Evolutionary conservation across 2,797 vertebrate species (phyloP), one percentile per base, ranked within the genome.

Genomic region (Pempheris klunzingeri): DNA sequence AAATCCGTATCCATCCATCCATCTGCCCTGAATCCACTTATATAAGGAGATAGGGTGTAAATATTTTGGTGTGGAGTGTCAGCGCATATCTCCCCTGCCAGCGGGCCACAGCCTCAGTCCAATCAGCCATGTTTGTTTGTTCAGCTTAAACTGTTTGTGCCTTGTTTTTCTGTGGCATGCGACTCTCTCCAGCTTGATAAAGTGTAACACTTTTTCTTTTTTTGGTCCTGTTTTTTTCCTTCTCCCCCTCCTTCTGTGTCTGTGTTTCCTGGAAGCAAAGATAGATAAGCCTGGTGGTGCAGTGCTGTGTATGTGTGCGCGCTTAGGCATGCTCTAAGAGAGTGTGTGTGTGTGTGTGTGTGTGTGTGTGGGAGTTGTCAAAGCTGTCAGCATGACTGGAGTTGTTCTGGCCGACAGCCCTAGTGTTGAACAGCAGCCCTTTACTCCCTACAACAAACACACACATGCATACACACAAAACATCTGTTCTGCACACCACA

Each of bases 81-180:
- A 74, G 78, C 64, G 76, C 83, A 54, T 90, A 90, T 92, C 89
- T 90, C 70, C 79, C 53, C 63, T 7, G 58, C 85, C 82, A 84
- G 90, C 82, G 65, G 77, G 68, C 74, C 34, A 74, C 74, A 80
- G 83, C 84, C 86, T 80, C 83, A 41, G 71, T 91, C 90, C 87
- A 94, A 93, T 94, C 92, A 92, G 82, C 87, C 83, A 53, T 92
- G 93, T 94, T 94, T 94, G 92, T 94, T 94, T 94, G 88, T 90
- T 89, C 92, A 92, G 93, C 92, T 92, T 93, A 93, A 94, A 94
- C 91, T 95, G 93, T 94, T 95, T 94, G 90, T 92, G 85, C 77
- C 91, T 89, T 91, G 91, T 92, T 93, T 93, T n/a, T 92, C 78
- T 53, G n/a, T 81, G 84, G 84, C 88, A 76, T 84, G 70, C 24